Conservation (phyloP, 2,113 vertebrate genomes). For the Hoplias malabaricus region DNA sequence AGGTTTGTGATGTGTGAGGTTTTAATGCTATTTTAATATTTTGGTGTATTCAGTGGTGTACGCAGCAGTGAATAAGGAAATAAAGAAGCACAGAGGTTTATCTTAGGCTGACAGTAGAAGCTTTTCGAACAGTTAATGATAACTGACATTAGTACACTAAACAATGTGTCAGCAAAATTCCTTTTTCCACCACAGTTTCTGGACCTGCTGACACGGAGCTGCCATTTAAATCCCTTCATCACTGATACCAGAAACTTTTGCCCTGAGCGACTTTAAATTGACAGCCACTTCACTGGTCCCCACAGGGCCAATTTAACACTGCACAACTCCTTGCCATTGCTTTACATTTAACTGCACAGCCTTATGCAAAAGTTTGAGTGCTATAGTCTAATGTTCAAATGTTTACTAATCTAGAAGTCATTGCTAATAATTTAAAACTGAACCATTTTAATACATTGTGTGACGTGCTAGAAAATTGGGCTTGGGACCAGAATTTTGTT, state of each 20-base stretch:
- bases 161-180: not conserved
- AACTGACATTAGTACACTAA: not conserved
- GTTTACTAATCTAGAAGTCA: no score
- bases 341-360: no score
- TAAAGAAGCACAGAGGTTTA: not conserved
- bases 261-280: not conserved
- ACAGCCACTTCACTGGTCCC: not conserved
- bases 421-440: no score
- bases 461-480: no score
- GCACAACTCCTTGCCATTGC: no score
- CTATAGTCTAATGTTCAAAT: no score
- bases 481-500: no score
- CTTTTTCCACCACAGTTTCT: not conserved
- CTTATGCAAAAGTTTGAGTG: no score
- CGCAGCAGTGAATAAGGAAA: not conserved
- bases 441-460: no score
- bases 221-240: not conserved
- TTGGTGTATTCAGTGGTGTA: no score
- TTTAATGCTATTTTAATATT: no score
- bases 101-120: not conserved
- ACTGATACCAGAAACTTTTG: not conserved
- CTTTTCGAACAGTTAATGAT: not conserved
- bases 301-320: not conserved
- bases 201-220: not conserved
- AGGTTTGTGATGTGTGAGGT: no score